phyloP scores from a whole-genome alignment of 1,140 invertebrate genomes.

The Ceratitis capitata region DNA sequence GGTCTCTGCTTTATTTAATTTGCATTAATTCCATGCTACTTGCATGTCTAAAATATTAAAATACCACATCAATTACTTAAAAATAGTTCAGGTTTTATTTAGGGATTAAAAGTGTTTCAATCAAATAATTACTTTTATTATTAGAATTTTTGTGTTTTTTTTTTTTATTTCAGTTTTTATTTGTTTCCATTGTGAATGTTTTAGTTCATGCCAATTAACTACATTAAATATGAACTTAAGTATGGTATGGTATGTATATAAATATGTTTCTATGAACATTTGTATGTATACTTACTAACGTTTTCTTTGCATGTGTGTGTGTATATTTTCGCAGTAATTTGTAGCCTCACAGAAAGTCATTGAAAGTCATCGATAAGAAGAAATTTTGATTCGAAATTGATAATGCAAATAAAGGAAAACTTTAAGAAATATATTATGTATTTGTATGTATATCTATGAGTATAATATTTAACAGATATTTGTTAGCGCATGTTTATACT shows the following conservation, averaged over 20 bases:
- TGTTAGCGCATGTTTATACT: not conserved
- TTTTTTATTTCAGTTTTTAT: too few species aligned
- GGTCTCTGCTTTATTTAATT: not conserved
- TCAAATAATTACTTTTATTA: not conserved
- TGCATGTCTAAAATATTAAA: not conserved
- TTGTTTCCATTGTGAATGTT: not conserved
- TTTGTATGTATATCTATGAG: not conserved
- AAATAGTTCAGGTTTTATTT: conserved; percentile 3
- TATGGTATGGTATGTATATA: too few species aligned
- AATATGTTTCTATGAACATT: not conserved
- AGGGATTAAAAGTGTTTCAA: conserved; percentile 20
- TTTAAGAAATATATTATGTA: not conserved
- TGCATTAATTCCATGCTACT: not conserved
- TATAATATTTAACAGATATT: not conserved
- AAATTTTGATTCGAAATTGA: not conserved
- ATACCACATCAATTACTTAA: conserved; percentile 28
- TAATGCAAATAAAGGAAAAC: not conserved
- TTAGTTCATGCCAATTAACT: not conserved
- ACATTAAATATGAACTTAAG: not conserved
- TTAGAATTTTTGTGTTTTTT: too few species aligned
- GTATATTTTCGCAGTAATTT: not conserved
- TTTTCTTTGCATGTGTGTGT: not conserved
- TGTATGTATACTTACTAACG: too few species aligned
- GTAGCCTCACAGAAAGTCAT: not conserved
- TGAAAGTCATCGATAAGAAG: conserved; percentile 1